phyloP scores from a whole-genome alignment of 2,888 invertebrate species.

The Cosmia trapezina region DNA sequence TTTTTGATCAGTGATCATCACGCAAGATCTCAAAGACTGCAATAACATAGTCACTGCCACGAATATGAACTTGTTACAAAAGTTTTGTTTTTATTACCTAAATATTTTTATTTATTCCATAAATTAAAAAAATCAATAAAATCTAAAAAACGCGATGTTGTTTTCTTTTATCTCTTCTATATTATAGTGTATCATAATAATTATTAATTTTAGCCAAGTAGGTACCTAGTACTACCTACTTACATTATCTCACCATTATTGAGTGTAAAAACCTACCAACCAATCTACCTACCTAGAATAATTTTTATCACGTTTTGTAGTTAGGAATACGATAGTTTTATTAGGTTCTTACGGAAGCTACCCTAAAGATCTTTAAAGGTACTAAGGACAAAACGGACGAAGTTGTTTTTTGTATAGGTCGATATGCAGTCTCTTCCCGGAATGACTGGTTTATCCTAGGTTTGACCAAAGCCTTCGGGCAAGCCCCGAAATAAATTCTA shows the following conservation, averaged over 20 bases:
- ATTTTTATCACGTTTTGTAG: background rate
- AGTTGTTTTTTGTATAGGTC: too few species aligned
- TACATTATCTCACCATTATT: too few species aligned
- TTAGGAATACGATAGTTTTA: background rate
- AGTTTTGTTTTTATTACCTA: conserved; percentile 85
- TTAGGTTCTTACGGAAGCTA: background rate
- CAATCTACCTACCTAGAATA: too few species aligned
- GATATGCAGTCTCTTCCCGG: too few species aligned
- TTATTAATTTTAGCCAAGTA: background rate
- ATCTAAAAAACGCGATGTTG: conserved; percentile 71
- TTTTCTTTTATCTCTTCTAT: conserved; percentile 36
- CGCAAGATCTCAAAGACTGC: conserved; percentile 85
- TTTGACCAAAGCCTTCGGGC: too few species aligned
- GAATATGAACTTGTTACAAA: conserved; percentile 82
- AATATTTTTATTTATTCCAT: conserved; percentile 87
- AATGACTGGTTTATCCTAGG: too few species aligned
- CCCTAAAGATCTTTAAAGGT: background rate
- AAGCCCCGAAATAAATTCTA: too few species aligned
- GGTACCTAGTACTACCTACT: background rate
- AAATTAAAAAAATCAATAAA: conserved; percentile 86
- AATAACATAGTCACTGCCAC: conserved; percentile 88
- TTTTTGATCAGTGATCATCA: conserved; percentile 70
- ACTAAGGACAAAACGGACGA: background rate
- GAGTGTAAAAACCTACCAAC: too few species aligned
- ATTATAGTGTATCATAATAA: background rate